Evolutionary conservation across 2,797 vertebrate genomes (phyloP).

Genomic region (Steatocranus sp.): DNA sequence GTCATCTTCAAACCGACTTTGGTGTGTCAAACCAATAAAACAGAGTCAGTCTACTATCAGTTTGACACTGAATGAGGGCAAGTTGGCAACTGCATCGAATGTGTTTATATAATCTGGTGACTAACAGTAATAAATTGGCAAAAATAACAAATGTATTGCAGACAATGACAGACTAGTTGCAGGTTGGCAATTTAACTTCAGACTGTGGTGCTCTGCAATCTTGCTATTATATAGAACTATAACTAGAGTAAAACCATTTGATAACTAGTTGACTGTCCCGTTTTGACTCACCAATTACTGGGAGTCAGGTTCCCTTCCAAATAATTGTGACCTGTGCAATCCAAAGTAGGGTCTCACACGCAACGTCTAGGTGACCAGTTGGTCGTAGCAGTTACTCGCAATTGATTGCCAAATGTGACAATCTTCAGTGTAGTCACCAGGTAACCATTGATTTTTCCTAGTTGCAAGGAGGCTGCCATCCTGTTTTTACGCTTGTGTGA

Average conservation of each 20-base stretch:
- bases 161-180: rapidly evolving
- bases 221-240: background rate
- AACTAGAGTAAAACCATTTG: background rate
- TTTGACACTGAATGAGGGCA: background rate
- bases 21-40: background rate
- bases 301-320: rapidly evolving
- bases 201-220: background rate
- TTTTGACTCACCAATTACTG: rapidly evolving
- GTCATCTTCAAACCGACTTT: background rate
- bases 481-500: background rate
- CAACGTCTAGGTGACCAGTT: background rate
- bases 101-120: background rate
- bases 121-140: background rate
- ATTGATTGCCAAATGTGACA: background rate
- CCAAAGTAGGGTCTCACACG: background rate
- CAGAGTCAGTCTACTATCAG: background rate
- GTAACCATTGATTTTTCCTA: rapidly evolving
- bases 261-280: background rate
- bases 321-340: background rate
- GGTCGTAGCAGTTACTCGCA: background rate
- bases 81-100: background rate
- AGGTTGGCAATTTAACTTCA: background rate
- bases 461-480: background rate
- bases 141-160: background rate
- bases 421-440: background rate